Conservation (phyloP, 2,888 invertebrate genomes). For the Mimumesa dahlbomi region DNA sequence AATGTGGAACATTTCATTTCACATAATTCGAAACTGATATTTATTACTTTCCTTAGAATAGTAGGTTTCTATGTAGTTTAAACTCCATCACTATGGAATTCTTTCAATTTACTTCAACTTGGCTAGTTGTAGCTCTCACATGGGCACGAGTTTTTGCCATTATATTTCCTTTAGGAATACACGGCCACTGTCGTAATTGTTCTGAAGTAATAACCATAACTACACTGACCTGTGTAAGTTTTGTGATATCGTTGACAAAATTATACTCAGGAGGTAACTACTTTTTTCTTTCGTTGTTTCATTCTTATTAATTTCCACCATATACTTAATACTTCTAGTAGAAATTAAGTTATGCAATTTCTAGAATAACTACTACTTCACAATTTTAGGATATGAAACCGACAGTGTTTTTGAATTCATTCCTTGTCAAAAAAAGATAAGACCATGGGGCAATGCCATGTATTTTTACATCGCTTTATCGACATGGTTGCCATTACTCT, state of each 20-base stretch:
- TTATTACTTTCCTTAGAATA: slow-evolving; percentile 61
- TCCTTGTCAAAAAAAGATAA: slow-evolving; percentile 72
- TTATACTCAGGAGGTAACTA: slow-evolving; percentile 73
- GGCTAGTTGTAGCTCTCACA: slow-evolving; percentile 78
- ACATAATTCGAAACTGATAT: slow-evolving; percentile 6
- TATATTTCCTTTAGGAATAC: slow-evolving; percentile 68
- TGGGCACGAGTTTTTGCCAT: slow-evolving; percentile 73
- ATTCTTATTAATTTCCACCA: background rate
- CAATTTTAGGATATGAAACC: slow-evolving; percentile 76
- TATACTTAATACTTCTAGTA: too few species aligned
- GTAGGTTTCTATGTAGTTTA: slow-evolving; percentile 66
- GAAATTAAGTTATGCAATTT: background rate
- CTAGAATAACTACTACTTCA: background rate
- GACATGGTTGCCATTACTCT: slow-evolving; percentile 76
- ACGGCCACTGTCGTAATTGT: slow-evolving; percentile 55
- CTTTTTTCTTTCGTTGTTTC: background rate
- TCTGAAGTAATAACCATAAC: slow-evolving; percentile 62
- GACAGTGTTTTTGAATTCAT: slow-evolving; percentile 77
- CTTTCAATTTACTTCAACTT: slow-evolving; percentile 77
- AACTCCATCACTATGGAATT: slow-evolving; percentile 72
- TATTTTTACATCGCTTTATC: slow-evolving; percentile 77
- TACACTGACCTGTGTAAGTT: slow-evolving; percentile 62
- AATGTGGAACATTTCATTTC: background rate
- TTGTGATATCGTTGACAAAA: slow-evolving; percentile 73
- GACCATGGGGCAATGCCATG: slow-evolving; percentile 73